A percentile compares a stretch with the other conserved stretches of the same genome.
Evolutionary conservation across 2,113 vertebrate species (phyloP).

Genomic region (Eudyptes chrysolophus): DNA sequence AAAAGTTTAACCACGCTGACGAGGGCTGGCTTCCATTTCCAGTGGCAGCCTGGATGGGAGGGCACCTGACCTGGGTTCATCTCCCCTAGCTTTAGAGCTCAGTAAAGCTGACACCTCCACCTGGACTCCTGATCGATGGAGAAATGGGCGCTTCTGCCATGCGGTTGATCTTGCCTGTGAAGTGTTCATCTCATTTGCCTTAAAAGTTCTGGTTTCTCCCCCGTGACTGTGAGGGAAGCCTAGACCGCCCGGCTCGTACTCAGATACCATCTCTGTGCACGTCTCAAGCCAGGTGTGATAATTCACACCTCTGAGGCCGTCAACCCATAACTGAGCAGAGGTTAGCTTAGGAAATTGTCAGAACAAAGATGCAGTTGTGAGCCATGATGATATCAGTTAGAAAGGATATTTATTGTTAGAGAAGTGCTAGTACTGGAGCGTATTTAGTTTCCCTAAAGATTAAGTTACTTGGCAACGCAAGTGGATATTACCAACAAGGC

Average conservation of each 20-base stretch:
- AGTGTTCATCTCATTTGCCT: neutral
- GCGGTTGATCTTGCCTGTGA: accelerated
- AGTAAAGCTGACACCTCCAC: neutral
- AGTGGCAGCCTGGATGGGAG: neutral
- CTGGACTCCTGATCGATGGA: neutral
- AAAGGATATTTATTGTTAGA: neutral
- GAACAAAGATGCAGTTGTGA: neutral
- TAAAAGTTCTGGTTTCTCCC: neutral
- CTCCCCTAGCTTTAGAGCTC: neutral
- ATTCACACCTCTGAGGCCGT: neutral
- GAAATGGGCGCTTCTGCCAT: accelerated
- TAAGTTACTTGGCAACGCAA: constrained; percentile 23
- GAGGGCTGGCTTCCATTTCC: neutral
- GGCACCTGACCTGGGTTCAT: neutral
- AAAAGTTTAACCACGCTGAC: neutral
- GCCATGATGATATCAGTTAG: neutral
- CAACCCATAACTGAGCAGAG: neutral
- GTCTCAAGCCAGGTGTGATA: neutral
- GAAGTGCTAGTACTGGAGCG: neutral
- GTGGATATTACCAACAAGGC: neutral
- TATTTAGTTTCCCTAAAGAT: neutral
- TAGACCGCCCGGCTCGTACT: neutral
- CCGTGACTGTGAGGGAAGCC: neutral
- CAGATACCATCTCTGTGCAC: accelerated
- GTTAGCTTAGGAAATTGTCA: neutral